phyloP scores from a whole-genome alignment of 2,888 invertebrate species.

The Eilema depressum region DNA sequence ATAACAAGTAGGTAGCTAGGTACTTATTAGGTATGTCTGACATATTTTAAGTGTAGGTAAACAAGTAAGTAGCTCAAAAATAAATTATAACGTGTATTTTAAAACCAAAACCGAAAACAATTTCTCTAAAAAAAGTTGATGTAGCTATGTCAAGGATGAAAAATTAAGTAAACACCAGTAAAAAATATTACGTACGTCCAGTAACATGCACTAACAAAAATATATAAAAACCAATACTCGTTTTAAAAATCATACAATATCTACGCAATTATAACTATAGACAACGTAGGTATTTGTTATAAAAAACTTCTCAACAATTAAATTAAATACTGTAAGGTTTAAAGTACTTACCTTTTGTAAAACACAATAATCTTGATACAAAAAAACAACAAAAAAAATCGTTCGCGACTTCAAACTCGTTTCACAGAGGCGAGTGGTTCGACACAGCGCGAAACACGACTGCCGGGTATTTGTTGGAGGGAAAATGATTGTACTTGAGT shows the following conservation, averaged over 20 bases:
- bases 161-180: neutral
- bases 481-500: conserved; percentile 24
- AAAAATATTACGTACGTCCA: too few species aligned
- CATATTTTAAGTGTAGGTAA: too few species aligned
- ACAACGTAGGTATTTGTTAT: neutral
- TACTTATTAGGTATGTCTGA: too few species aligned
- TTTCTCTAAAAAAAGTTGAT: neutral
- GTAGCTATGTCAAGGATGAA: neutral
- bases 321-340: conserved; percentile 12
- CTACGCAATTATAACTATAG: too few species aligned
- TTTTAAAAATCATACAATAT: too few species aligned
- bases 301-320: neutral
- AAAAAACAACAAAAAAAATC: conserved; percentile 1
- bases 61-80: too few species aligned
- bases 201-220: too few species aligned
- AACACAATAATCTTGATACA: conserved; percentile 6
- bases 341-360: conserved; percentile 28
- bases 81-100: too few species aligned
- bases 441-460: neutral
- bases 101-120: neutral
- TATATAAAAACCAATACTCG: too few species aligned
- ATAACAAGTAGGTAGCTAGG: too few species aligned
- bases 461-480: neutral
- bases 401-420: neutral
- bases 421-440: neutral